A percentile compares a stretch with the other conserved stretches of the same genome.
phyloP scores from a whole-genome alignment of 2,113 vertebrate genomes.

The Pluvialis apricaria region DNA sequence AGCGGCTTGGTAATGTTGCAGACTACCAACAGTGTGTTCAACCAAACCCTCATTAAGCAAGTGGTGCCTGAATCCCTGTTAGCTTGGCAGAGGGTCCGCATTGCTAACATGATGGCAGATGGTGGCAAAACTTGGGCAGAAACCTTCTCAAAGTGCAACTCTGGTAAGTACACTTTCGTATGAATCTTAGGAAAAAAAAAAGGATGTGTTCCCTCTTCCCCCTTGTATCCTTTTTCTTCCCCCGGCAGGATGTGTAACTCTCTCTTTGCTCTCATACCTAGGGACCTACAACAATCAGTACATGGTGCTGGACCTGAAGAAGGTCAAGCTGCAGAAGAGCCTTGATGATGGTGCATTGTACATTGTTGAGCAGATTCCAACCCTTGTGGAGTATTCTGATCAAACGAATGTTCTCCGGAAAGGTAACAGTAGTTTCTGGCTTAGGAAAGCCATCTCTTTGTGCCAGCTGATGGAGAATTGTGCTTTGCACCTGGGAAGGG shows the following conservation, averaged over 20 bases:
- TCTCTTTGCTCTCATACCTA: constrained; percentile 23
- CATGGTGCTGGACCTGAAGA: constrained; percentile 89
- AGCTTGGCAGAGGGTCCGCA: constrained; percentile 89
- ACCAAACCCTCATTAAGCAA: constrained; percentile 73
- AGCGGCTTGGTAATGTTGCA: constrained; percentile 88
- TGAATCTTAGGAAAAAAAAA: not conserved
- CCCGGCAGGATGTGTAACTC: not conserved
- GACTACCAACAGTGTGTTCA: constrained; percentile 88
- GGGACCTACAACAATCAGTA: constrained; percentile 95
- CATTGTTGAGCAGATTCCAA: constrained; percentile 90
- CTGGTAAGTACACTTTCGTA: constrained; percentile 72
- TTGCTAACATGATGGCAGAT: constrained; percentile 85
- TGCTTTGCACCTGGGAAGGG: not conserved
- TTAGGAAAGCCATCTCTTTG: not conserved
- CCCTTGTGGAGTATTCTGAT: constrained; percentile 86
- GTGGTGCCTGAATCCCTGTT: constrained; percentile 81
- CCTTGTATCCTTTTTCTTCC: not conserved
- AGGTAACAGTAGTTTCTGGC: constrained; percentile 69
- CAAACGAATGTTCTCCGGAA: constrained; percentile 84
- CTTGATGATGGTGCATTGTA: constrained; percentile 81
- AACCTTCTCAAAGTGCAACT: constrained; percentile 83
- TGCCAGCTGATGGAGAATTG: not conserved
- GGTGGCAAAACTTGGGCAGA: constrained; percentile 83
- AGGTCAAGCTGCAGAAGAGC: constrained; percentile 74
- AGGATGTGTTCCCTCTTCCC: not conserved